Evolutionary conservation across 1,140 invertebrate genomes (phyloP).

Genomic region (Trissolcus basalis): DNA sequence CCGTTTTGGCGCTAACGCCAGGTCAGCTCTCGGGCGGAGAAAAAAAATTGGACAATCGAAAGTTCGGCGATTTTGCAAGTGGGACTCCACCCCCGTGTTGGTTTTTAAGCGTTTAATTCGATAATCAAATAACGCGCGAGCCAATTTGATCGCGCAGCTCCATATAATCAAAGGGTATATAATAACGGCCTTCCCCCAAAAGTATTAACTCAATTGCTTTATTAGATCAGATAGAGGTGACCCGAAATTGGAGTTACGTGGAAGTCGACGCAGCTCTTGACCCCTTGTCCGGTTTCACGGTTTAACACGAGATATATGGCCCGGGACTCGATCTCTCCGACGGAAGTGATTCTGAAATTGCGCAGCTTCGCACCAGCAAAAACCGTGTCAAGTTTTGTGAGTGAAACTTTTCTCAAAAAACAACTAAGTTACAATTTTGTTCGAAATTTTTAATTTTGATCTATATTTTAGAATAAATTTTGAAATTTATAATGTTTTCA

Average conservation of each 20-base stretch:
- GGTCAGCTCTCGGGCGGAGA: constrained; percentile 5
- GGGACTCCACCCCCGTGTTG: constrained; percentile 62
- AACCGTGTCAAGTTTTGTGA: constrained; percentile 11
- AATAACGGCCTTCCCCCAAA: constrained; percentile 61
- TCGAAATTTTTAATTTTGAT: too few relatives aligned
- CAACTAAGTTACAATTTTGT: too few relatives aligned
- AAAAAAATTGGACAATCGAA: constrained; percentile 55
- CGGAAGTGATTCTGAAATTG: constrained; percentile 54
- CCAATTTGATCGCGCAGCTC: constrained; percentile 58
- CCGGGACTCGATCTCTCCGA: constrained; percentile 24
- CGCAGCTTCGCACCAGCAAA: constrained; percentile 28
- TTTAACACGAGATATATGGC: constrained; percentile 39
- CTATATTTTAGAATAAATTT: too few relatives aligned
- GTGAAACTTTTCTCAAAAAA: too few relatives aligned
- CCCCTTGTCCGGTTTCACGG: constrained; percentile 41
- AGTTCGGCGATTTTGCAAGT: constrained; percentile 52
- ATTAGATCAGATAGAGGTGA: constrained; percentile 64
- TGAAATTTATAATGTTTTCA: too few relatives aligned
- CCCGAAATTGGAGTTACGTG: constrained; percentile 58
- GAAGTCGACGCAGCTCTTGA: constrained; percentile 41
- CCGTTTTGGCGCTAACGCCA: constrained; percentile 28
- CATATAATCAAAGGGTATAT: constrained; percentile 65
- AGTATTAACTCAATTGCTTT: constrained; percentile 68
- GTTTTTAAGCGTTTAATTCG: constrained; percentile 63
- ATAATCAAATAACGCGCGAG: constrained; percentile 65